phyloP scores from a whole-genome alignment of 2,888 invertebrate genomes.

The Drosophila cyrtoloma region DNA sequence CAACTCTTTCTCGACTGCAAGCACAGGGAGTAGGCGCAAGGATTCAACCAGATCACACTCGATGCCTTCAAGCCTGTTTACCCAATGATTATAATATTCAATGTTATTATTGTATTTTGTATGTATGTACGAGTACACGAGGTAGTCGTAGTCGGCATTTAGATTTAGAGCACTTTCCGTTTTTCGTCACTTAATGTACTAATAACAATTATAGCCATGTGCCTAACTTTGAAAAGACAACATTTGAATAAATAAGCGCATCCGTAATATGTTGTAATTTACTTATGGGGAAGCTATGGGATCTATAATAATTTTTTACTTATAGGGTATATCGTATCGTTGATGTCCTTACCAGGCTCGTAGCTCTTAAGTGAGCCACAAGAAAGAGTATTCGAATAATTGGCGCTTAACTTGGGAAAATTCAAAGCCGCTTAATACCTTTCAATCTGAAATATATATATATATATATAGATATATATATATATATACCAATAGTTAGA shows the following conservation, averaged over 20 bases:
- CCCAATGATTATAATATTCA: conserved; percentile 29
- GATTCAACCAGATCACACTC: conserved; percentile 2
- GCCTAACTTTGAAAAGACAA: conserved; percentile 32
- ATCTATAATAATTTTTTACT: neutral
- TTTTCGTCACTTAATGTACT: conserved; percentile 49
- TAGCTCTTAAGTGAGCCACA: neutral
- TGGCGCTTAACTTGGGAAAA: neutral
- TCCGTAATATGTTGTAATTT: conserved; percentile 22
- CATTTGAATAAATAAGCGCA: conserved; percentile 70
- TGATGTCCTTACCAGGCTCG: neutral
- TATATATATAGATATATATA: neutral
- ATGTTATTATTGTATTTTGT: conserved; percentile 40
- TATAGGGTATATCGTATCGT: too few species aligned
- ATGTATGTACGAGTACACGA: conserved; percentile 67
- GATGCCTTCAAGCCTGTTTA: conserved; percentile 21
- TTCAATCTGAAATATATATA: neutral
- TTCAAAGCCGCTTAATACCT: neutral
- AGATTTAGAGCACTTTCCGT: conserved; percentile 73
- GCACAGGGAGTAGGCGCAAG: conserved; percentile 77
- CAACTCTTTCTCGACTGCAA: conserved; percentile 82
- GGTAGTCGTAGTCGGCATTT: conserved; percentile 84
- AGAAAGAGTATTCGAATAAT: neutral
- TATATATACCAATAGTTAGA: neutral
- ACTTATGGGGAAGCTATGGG: neutral
- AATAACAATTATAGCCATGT: conserved; percentile 14